A percentile compares a stretch with the other conserved stretches of the same genome.
These are phyloP conservation scores for Leptopilina clavipes DNA, from an alignment of 1,140 invertebrate genomes.

Conservation along the genomic window DNA sequence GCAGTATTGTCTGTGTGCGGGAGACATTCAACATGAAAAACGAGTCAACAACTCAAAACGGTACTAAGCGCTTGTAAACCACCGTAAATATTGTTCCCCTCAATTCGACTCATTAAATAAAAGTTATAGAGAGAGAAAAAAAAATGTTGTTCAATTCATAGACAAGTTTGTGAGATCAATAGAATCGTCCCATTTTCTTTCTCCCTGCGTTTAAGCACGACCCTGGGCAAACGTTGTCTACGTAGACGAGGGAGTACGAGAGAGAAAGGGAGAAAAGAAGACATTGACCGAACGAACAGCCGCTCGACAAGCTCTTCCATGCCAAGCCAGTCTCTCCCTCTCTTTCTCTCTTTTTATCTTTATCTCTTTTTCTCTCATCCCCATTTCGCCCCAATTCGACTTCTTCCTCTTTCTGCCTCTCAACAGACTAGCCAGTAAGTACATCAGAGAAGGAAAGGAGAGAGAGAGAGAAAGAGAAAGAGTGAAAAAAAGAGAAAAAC, in stretches of 20 bases:
- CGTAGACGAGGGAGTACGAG: constrained; percentile 46
- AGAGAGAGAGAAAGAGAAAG: constrained; percentile 28
- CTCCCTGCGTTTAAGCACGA: constrained; percentile 15
- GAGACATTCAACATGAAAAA: neutral
- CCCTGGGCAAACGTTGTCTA: constrained; percentile 20
- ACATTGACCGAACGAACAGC: constrained; percentile 74
- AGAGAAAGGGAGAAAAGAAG: constrained; percentile 67
- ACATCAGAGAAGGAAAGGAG: neutral
- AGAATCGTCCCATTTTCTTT: constrained; percentile 24
- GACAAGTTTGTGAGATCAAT: constrained; percentile 20
- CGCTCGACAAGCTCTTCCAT: constrained; percentile 64
- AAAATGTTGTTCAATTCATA: constrained; percentile 5
- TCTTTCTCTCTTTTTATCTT: constrained; percentile 41
- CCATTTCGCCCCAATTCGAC: constrained; percentile 33
- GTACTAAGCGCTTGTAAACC: neutral
- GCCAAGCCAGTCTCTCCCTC: constrained; percentile 60
- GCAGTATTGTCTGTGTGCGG: too few relatives aligned
- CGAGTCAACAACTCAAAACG: neutral
- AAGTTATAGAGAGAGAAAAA: neutral
- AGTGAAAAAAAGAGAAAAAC: neutral
- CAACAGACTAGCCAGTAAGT: constrained; percentile 18
- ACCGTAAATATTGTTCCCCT: constrained; percentile 1
- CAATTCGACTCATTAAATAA: neutral
- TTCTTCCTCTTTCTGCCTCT: constrained; percentile 32
- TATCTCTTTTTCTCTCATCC: constrained; percentile 36